A percentile compares a stretch with the other conserved stretches of the same genome.
Conservation (phyloP, 1,140 invertebrate species). For the Subanguina moxae region DNA sequence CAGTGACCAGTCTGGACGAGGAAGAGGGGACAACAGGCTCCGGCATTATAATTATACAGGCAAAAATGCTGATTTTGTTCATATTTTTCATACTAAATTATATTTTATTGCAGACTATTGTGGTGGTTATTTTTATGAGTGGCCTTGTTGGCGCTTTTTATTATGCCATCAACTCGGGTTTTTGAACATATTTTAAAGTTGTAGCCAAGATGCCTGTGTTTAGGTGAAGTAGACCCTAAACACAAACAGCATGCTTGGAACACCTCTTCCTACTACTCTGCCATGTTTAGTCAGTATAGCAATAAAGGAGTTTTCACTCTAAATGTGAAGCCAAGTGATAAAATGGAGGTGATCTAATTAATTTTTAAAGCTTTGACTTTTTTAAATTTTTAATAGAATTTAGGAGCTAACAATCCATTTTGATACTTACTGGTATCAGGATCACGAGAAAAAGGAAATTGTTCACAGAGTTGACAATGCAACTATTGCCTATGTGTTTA, state of each 20-base stretch:
- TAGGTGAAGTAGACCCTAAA: not conserved
- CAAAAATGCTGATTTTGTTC: too few species aligned
- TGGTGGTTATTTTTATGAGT: not conserved
- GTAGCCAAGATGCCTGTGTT: not conserved
- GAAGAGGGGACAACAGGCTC: not conserved
- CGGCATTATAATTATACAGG: not conserved
- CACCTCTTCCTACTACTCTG: not conserved
- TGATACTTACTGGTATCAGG: not conserved
- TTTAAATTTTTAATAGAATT: not conserved
- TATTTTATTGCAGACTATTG: not conserved
- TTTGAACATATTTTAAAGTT: not conserved
- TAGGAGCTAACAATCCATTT: not conserved
- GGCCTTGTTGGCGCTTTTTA: not conserved
- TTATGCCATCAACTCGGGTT: not conserved
- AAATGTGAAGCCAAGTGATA: not conserved
- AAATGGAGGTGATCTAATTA: not conserved
- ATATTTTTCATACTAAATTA: too few species aligned
- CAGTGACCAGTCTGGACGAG: not conserved
- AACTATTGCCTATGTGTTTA: constrained; percentile 5
- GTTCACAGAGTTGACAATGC: constrained; percentile 10
- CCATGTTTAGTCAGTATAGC: not conserved
- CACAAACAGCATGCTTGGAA: constrained; percentile 1
- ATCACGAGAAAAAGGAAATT: constrained; percentile 11
- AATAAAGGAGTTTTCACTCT: not conserved
- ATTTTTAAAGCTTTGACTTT: not conserved